phyloP scores from a whole-genome alignment of 92 coral and sea anemone species.

The Metridium senile region DNA sequence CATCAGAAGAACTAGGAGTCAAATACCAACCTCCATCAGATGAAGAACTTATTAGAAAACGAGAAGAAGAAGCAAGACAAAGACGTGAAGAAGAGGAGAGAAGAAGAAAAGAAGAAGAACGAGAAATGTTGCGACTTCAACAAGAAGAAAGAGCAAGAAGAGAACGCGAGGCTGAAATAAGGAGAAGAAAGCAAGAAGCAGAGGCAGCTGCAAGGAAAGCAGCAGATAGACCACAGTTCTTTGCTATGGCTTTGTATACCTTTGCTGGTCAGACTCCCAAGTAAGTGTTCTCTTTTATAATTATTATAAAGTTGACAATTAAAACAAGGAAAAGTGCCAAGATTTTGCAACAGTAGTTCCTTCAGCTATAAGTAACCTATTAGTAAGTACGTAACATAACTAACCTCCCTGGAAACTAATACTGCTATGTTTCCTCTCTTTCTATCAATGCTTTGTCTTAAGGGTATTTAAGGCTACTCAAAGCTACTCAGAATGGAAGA shows the following conservation, averaged over 20 bases:
- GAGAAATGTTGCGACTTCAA: slow-evolving; percentile 44
- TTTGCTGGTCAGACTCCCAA: slow-evolving; percentile 82
- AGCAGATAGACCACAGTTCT: slow-evolving; percentile 71
- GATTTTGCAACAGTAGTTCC: no score
- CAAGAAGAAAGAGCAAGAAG: slow-evolving; percentile 67
- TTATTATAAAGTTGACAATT: no score
- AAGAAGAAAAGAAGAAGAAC: slow-evolving; percentile 43
- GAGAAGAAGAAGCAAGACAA: slow-evolving; percentile 67
- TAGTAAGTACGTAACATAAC: no score
- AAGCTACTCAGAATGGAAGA: no score
- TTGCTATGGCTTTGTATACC: slow-evolving; percentile 89
- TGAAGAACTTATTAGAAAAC: slow-evolving; percentile 67
- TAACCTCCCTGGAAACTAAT: no score
- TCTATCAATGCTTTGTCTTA: no score
- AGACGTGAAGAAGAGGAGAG: slow-evolving; percentile 69
- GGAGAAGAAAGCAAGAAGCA: slow-evolving; percentile 46
- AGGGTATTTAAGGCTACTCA: no score
- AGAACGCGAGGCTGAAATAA: slow-evolving; percentile 69
- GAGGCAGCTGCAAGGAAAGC: slow-evolving; percentile 64
- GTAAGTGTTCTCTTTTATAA: no score
- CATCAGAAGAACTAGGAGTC: slow-evolving; percentile 69
- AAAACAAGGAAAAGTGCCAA: no score
- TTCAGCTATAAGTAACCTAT: no score
- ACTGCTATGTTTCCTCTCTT: no score
- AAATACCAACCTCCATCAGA: slow-evolving; percentile 77